Conservation (phyloP, 2,113 vertebrate genomes). For the Colinus virginianus region DNA sequence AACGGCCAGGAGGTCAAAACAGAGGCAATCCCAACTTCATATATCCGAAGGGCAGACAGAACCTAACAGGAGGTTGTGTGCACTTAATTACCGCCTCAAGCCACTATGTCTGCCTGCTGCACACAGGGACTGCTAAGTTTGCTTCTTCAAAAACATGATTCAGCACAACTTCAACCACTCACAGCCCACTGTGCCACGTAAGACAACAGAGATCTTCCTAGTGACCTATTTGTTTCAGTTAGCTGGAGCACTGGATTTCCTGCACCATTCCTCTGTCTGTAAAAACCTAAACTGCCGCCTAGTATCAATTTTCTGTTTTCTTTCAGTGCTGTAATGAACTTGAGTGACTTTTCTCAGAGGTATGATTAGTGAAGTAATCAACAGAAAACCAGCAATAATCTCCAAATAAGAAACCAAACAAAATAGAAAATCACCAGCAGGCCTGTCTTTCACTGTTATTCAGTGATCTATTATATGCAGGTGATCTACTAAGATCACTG, state of each 20-base stretch:
- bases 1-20: not conserved
- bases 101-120: not conserved
- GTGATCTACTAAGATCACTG: not conserved
- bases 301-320: not conserved
- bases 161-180: not conserved
- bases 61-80: not conserved
- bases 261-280: not conserved
- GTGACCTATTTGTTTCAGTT: not conserved
- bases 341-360: not conserved
- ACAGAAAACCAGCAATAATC: not conserved
- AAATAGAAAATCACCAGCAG: not conserved
- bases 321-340: not conserved
- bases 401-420: not conserved
- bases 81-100: not conserved
- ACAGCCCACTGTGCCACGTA: rapidly evolving
- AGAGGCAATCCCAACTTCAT: not conserved
- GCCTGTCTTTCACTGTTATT: not conserved
- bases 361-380: not conserved
- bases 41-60: not conserved
- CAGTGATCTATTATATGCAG: not conserved
- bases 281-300: not conserved
- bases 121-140: not conserved
- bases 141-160: not conserved
- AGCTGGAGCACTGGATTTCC: not conserved
- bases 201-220: not conserved